Evolutionary conservation across 2,888 invertebrate genomes (phyloP), one percentile per base, ranked within the genome.

Genomic region (Hirtodrosophila histrioides): DNA sequence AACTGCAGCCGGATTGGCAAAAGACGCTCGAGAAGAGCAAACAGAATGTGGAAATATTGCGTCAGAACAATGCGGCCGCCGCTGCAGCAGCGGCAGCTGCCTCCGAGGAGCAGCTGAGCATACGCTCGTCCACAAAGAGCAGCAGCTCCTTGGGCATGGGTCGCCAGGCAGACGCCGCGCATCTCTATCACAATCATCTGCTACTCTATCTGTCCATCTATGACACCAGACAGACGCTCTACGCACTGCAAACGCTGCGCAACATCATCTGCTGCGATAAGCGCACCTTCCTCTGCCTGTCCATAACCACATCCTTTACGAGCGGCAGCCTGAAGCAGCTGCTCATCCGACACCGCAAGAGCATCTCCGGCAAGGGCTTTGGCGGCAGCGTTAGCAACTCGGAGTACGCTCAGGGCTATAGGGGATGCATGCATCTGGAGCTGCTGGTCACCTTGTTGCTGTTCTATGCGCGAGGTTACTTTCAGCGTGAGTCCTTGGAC

Each of bases 351-450:
- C 97, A 97, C 90, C 93, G 95, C 24, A 96, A 96, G 83, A 96
- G 96, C 51, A 94, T 97, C 33, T 94, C 96, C 57, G 97, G 95
- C 7, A 92, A 93, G 74, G 94, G 93, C 11, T 95, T 94, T 82
- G 92, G 92, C 6, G 95, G 95, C 1, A 94, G 94, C 39, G 91
- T 95, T 7, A 92, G 91, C 11, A 93, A 92, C 54, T 92, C 93
- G 0, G 96, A 96, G 79, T 94, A 94, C 72, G 92, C 94, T 37
- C 94, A 95, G 44, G 94, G 94, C 58, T 95, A 95, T 88, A 93
- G 95, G 11, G 95, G 95, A 35, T 95, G 94, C 88, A 97, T 96
- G 94, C 95, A 96, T 81, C 92, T 97, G 54, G 97, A 97, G 91
- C 94, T 96, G 9, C 91, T 97, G 33, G 93, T 95, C 63, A 93